Conservation (phyloP, 1,140 invertebrate species). For the Steinernema khuongi region DNA sequence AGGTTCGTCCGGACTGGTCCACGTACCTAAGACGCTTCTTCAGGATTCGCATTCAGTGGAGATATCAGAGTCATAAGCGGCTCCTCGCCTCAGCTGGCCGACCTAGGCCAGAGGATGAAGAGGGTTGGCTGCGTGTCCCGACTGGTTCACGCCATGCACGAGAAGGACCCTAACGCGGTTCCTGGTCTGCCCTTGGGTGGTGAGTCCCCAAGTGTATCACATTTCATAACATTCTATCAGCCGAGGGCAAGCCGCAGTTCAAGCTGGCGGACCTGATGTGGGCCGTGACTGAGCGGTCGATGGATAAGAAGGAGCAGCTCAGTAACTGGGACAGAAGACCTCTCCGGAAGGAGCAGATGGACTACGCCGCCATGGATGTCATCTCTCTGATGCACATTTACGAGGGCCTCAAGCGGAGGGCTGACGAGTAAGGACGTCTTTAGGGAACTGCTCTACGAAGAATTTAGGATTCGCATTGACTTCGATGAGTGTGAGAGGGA, state of each 20-base stretch:
- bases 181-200: neutral
- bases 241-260: neutral
- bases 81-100: neutral
- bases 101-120: neutral
- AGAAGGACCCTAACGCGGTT: neutral
- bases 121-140: neutral
- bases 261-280: neutral
- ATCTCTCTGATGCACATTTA: neutral
- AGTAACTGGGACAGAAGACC: slow-evolving; percentile 18
- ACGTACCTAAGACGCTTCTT: too few relatives aligned
- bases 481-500: neutral
- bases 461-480: neutral
- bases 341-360: slow-evolving; percentile 14
- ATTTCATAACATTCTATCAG: neutral
- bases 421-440: neutral
- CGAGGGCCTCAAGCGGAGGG: neutral
- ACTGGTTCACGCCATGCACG: neutral
- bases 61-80: neutral
- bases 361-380: slow-evolving; percentile 17
- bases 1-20: too few relatives aligned
- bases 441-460: neutral
- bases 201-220: neutral
- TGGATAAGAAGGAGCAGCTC: slow-evolving; percentile 17
- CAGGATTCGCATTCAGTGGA: neutral
- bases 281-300: neutral